Percentiles rank a stretch among this genome's conserved stretches.
Conservation (phyloP, 2,888 invertebrate genomes). For the Liposcelis brunnea region DNA sequence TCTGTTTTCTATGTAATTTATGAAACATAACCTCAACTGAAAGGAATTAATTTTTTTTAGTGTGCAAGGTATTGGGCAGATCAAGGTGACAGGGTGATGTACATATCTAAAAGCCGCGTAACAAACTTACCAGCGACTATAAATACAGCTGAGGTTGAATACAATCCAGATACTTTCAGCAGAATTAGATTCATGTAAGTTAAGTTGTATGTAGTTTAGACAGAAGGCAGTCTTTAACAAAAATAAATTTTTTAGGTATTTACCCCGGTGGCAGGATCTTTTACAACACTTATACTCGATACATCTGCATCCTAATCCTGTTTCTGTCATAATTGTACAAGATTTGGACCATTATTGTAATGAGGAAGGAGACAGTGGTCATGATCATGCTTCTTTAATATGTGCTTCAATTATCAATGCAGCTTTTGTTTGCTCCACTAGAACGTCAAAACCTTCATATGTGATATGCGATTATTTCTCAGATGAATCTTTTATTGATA, state of each 20-base stretch:
- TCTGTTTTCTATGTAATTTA: too few relatives aligned
- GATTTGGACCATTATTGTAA: conserved; percentile 22
- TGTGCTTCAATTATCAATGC: conserved; percentile 22
- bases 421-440: conserved; percentile 18
- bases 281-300: conserved; percentile 22
- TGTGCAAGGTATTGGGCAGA: conserved; percentile 23
- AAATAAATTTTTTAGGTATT: conserved; percentile 21
- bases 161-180: conserved; percentile 22
- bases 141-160: conserved; percentile 19
- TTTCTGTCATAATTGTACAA: conserved; percentile 22
- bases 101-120: conserved; percentile 23
- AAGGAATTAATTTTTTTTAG: conserved; percentile 19
- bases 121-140: conserved; percentile 20
- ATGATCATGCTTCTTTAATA: conserved; percentile 19
- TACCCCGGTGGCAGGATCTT: conserved; percentile 22
- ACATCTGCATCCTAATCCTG: conserved; percentile 23
- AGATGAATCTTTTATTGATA: not conserved
- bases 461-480: not conserved
- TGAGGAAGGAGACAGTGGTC: conserved; percentile 15
- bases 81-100: conserved; percentile 23
- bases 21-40: too few relatives aligned
- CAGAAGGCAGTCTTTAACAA: conserved; percentile 1
- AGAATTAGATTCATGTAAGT: conserved; percentile 26
- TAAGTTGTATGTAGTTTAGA: conserved; percentile 5
- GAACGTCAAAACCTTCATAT: conserved; percentile 8